Percentiles rank a stretch among this genome's conserved stretches.
These are phyloP conservation scores for Theristicus caerulescens DNA, from an alignment of 2,113 vertebrate genomes.

Conservation along the genomic window DNA sequence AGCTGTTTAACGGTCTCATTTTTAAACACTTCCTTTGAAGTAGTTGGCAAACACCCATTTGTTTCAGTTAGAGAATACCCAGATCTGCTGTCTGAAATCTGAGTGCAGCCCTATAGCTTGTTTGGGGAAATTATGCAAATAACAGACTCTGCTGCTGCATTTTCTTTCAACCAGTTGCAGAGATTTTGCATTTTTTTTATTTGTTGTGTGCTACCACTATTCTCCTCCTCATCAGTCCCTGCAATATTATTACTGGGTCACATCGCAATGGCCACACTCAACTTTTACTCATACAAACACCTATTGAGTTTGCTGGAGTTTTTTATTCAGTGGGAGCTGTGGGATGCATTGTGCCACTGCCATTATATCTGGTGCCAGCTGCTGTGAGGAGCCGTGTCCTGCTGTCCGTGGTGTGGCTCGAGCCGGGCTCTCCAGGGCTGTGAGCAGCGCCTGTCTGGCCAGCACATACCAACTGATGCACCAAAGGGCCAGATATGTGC, in stretches of 20 bases:
- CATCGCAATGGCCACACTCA: not conserved
- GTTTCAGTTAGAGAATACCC: conserved; percentile 35
- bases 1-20: conserved; percentile 27
- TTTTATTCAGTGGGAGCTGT: not conserved
- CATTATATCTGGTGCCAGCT: not conserved
- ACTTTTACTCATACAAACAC: not conserved
- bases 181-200: not conserved
- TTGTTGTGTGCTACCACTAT: not conserved
- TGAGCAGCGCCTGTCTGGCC: not conserved
- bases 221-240: not conserved
- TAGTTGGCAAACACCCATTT: conserved; percentile 44
- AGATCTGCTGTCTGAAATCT: conserved; percentile 27
- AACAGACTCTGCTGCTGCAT: not conserved
- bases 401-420: not conserved
- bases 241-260: not conserved
- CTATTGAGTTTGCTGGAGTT: not conserved
- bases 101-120: not conserved
- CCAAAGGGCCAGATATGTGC: not conserved
- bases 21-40: conserved; percentile 33
- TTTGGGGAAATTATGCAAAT: not conserved
- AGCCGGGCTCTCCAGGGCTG: not conserved
- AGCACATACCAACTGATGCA: conserved; percentile 25
- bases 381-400: not conserved
- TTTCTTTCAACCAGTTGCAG: not conserved
- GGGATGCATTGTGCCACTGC: not conserved